Conservation (phyloP, 1,140 invertebrate genomes). For the Riptortus pedestris region DNA sequence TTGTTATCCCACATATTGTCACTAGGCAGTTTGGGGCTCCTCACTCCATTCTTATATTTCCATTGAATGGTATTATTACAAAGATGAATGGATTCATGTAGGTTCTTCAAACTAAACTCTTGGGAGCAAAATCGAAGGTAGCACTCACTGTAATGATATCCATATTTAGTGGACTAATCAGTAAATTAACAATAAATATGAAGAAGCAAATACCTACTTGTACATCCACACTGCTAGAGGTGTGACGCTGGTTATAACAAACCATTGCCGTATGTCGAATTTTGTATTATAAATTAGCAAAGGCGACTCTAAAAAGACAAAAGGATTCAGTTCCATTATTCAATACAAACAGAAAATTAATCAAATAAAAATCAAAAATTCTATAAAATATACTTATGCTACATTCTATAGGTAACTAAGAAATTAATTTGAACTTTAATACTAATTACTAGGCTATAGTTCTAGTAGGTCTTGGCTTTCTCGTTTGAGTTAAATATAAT, state of each 20-base stretch:
- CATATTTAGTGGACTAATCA: neutral
- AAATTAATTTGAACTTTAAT: no score
- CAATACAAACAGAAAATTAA: neutral
- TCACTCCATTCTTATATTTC: conserved; percentile 69
- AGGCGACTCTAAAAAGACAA: conserved; percentile 54
- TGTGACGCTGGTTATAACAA: conserved; percentile 78
- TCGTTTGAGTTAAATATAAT: no score
- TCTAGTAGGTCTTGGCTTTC: no score
- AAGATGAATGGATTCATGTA: conserved; percentile 84
- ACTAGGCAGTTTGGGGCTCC: conserved; percentile 59
- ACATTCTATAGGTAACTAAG: no score
- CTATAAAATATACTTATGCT: no score
- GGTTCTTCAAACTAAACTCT: conserved; percentile 75
- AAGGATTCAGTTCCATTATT: neutral
- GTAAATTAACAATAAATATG: neutral
- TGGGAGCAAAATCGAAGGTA: conserved; percentile 89
- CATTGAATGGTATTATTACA: conserved; percentile 89
- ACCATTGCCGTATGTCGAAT: conserved; percentile 90
- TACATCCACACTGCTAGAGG: conserved; percentile 92
- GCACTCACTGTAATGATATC: conserved; percentile 52
- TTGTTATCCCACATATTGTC: conserved; percentile 56
- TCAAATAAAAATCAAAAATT: no score
- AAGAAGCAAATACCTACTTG: conserved; percentile 45
- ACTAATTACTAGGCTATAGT: no score
- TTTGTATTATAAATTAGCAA: conserved; percentile 81